Evolutionary conservation across 2,797 vertebrate genomes (phyloP).

Genomic region (Mus spretus): DNA sequence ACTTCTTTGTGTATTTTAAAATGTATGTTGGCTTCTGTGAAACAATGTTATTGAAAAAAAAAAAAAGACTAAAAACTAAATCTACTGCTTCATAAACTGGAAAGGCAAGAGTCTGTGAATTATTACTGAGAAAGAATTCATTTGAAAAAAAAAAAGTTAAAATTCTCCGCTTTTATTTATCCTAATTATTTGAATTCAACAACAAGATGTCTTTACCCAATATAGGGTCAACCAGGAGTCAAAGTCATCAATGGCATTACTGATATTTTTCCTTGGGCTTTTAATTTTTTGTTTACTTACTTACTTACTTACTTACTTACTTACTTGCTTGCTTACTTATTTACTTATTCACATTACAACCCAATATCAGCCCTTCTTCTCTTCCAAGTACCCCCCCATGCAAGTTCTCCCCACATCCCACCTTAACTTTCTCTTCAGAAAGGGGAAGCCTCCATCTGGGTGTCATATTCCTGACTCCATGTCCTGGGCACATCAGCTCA

Average conservation of each 20-base stretch:
- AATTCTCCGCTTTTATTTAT: neutral
- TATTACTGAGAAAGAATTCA: neutral
- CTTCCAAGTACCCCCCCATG: neutral
- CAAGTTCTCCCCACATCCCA: neutral
- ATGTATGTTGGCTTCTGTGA: neutral
- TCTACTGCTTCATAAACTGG: neutral
- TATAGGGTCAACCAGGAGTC: neutral
- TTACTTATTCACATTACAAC: neutral
- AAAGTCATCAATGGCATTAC: neutral
- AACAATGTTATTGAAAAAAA: neutral
- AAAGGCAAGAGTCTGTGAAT: neutral
- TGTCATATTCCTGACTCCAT: neutral
- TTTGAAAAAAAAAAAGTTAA: neutral
- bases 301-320: too few relatives aligned
- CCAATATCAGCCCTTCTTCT: neutral
- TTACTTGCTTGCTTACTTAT: neutral
- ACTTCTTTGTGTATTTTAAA: neutral
- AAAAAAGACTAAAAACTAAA: neutral
- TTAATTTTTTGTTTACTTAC: neutral
- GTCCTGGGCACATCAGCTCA: neutral
- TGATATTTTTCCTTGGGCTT: neutral
- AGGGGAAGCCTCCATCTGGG: neutral
- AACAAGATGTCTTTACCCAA: neutral
- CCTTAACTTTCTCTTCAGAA: neutral
- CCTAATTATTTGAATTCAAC: neutral